Conservation (phyloP, 2,797 vertebrate genomes). For the Oreochromis mossambicus region DNA sequence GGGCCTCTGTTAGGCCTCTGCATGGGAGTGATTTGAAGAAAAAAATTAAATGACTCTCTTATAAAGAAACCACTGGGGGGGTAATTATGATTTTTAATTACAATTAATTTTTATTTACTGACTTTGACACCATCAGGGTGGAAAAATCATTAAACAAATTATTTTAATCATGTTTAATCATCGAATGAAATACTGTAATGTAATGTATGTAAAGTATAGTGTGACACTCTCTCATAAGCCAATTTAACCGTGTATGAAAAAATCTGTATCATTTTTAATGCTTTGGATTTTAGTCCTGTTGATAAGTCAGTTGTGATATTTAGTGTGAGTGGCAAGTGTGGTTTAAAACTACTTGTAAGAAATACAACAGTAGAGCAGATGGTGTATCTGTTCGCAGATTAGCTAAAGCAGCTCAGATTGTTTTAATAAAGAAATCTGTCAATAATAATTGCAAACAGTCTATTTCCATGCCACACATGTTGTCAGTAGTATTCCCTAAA, state of each 20-base stretch:
- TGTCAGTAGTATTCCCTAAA: neutral
- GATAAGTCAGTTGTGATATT: neutral
- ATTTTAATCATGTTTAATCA: neutral
- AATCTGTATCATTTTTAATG: neutral
- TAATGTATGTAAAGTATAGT: neutral
- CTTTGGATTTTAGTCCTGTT: neutral
- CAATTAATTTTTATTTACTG: neutral
- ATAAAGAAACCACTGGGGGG: neutral
- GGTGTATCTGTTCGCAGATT: neutral
- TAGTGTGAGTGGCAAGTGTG: neutral
- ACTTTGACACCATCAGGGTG: neutral
- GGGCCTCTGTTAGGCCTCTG: constrained; percentile 8
- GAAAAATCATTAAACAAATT: neutral
- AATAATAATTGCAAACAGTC: neutral
- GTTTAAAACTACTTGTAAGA: neutral
- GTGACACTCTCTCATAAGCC: neutral
- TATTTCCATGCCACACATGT: neutral
- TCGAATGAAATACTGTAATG: neutral
- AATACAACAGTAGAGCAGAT: neutral
- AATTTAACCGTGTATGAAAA: neutral
- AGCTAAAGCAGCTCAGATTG: neutral
- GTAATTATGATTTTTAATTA: constrained; percentile 1
- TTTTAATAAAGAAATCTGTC: neutral
- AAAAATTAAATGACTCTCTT: neutral
- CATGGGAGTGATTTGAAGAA: constrained; percentile 30